phyloP scores from a whole-genome alignment of 2,797 vertebrate genomes.

The Etheostoma perlongum region DNA sequence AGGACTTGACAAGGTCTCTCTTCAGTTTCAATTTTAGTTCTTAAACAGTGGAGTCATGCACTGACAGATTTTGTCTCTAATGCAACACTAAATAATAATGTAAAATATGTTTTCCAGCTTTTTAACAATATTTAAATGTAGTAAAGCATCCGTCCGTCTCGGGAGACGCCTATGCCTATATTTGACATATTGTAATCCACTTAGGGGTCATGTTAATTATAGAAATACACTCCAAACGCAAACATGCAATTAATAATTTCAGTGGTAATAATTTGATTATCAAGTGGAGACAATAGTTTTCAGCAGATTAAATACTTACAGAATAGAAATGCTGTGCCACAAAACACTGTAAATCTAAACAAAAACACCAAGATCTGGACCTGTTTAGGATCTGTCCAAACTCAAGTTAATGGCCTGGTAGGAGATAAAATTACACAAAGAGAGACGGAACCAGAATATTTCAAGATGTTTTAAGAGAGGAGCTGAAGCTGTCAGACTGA shows the following conservation, averaged over 20 bases:
- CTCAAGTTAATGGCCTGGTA: conserved; percentile 29
- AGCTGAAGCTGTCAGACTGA: conserved; percentile 62
- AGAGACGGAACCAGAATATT: conserved; percentile 62
- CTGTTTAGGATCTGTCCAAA: conserved; percentile 24
- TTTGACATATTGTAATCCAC: background rate
- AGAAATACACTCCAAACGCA: background rate
- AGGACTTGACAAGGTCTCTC: conserved; percentile 1
- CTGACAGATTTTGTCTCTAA: background rate
- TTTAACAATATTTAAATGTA: background rate
- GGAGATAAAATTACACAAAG: conserved; percentile 57
- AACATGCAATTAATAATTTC: conserved; percentile 4
- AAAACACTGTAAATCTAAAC: conserved; percentile 13
- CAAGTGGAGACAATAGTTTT: conserved; percentile 12
- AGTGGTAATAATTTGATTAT: conserved; percentile 6
- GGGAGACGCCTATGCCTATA: background rate
- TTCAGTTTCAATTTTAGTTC: too few relatives aligned
- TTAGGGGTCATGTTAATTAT: background rate
- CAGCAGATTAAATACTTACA: conserved; percentile 4
- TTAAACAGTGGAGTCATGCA: background rate
- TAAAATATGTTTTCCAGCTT: background rate
- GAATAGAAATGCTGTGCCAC: background rate
- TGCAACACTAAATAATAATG: background rate
- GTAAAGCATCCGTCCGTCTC: too few relatives aligned
- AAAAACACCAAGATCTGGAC: conserved; percentile 29
- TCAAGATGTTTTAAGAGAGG: conserved; percentile 74